Conservation (phyloP, 2,888 invertebrate species). For the Drosophila stalkeri region DNA sequence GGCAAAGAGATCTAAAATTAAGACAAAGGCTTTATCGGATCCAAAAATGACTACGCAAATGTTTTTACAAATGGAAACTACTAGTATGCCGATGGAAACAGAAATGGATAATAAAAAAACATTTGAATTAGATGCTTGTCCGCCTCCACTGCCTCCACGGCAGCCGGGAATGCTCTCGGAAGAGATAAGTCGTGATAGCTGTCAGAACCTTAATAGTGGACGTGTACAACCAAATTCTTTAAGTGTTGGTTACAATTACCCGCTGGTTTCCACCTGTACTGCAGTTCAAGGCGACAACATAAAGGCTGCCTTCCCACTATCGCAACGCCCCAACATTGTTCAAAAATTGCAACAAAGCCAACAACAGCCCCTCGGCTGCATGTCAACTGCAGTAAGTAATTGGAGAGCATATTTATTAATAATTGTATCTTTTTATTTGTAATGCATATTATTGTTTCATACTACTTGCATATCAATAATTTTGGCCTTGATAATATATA, state of each 20-base stretch:
- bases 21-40: slow-evolving; percentile 85
- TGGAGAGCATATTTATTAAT: slow-evolving; percentile 34
- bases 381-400: slow-evolving; percentile 83
- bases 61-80: slow-evolving; percentile 85
- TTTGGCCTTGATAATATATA: not conserved
- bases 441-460: slow-evolving; percentile 5
- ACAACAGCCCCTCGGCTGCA: slow-evolving; percentile 66
- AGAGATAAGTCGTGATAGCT: slow-evolving; percentile 73
- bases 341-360: slow-evolving; percentile 85
- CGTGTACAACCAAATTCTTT: slow-evolving; percentile 84
- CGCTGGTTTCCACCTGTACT: slow-evolving; percentile 85
- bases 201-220: slow-evolving; percentile 73
- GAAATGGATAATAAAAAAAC: slow-evolving; percentile 24
- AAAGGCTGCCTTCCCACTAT: slow-evolving; percentile 84
- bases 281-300: slow-evolving; percentile 84
- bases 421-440: not conserved
- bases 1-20: slow-evolving; percentile 81
- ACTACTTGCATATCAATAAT: not conserved
- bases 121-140: slow-evolving; percentile 75
- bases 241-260: slow-evolving; percentile 84
- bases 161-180: slow-evolving; percentile 86
- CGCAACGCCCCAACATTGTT: slow-evolving; percentile 85
- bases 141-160: slow-evolving; percentile 88
- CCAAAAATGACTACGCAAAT: slow-evolving; percentile 85
- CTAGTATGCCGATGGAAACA: slow-evolving; percentile 55